Evolutionary conservation across 2,113 vertebrate species (phyloP).

Genomic region (Zosterops lateralis): DNA sequence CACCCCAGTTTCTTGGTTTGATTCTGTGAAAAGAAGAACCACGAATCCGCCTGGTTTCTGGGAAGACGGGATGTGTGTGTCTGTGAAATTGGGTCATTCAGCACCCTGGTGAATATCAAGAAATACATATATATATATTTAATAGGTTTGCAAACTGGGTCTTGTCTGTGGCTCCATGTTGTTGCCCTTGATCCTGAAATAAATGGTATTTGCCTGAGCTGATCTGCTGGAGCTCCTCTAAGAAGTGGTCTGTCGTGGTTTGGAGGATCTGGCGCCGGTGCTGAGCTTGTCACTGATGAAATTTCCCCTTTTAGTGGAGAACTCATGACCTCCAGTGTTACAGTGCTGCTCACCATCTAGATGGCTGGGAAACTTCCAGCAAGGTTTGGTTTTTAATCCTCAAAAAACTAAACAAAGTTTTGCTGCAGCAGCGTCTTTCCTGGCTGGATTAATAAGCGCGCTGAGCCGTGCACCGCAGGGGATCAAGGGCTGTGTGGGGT

Average conservation of each 20-base stretch:
- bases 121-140: background rate
- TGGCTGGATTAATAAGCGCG: fast-evolving
- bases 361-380: background rate
- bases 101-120: background rate
- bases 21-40: background rate
- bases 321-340: background rate
- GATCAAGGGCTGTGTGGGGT: background rate
- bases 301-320: background rate
- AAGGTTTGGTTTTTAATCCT: background rate
- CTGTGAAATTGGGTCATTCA: background rate
- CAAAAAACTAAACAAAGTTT: background rate
- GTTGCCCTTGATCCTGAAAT: slow-evolving; percentile 39
- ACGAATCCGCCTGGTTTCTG: fast-evolving
- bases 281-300: background rate
- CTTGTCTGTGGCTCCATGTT: background rate
- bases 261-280: fast-evolving
- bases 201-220: background rate
- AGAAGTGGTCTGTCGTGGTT: background rate
- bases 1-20: background rate
- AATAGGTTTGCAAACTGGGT: slow-evolving; percentile 17
- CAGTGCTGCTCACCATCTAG: fast-evolving
- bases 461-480: background rate
- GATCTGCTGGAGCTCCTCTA: background rate
- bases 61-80: background rate
- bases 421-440: background rate